These are phyloP conservation scores for Rousettus leschenaultii DNA, from an alignment of 2,113 vertebrate species.

Conservation along the genomic window DNA sequence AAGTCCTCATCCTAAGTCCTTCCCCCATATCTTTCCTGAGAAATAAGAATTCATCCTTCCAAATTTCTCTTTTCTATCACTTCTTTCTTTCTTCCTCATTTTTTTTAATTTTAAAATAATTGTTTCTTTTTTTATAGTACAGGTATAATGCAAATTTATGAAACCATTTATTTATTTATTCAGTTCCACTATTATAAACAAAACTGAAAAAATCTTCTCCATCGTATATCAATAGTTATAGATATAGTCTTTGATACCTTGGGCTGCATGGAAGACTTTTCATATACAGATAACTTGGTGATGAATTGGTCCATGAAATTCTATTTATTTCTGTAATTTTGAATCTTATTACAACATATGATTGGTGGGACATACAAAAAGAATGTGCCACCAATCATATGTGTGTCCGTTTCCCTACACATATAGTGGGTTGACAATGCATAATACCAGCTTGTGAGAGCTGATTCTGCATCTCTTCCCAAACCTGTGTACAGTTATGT, in stretches of 20 bases:
- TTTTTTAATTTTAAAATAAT: background rate
- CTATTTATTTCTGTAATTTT: background rate
- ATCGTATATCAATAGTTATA: background rate
- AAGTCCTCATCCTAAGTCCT: background rate
- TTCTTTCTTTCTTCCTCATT: background rate
- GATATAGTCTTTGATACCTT: background rate
- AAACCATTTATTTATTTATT: background rate
- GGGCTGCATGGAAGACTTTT: background rate
- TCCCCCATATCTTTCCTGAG: background rate
- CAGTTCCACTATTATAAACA: background rate
- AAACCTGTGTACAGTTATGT: background rate
- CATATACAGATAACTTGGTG: background rate
- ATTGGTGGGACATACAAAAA: background rate
- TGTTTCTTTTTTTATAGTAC: background rate
- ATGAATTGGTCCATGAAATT: background rate
- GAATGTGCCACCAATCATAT: background rate
- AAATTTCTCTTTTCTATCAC: background rate
- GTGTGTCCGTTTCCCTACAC: background rate
- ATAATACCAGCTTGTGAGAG: background rate
- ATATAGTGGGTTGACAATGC: background rate
- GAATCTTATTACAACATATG: background rate
- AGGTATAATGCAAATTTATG: background rate
- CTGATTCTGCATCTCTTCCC: background rate
- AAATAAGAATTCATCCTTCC: background rate
- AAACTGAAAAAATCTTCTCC: background rate